A percentile compares a stretch with the other conserved stretches of the same genome.
Evolutionary conservation across 2,888 invertebrate genomes (phyloP).

Genomic region (Tenodera sinensis): DNA sequence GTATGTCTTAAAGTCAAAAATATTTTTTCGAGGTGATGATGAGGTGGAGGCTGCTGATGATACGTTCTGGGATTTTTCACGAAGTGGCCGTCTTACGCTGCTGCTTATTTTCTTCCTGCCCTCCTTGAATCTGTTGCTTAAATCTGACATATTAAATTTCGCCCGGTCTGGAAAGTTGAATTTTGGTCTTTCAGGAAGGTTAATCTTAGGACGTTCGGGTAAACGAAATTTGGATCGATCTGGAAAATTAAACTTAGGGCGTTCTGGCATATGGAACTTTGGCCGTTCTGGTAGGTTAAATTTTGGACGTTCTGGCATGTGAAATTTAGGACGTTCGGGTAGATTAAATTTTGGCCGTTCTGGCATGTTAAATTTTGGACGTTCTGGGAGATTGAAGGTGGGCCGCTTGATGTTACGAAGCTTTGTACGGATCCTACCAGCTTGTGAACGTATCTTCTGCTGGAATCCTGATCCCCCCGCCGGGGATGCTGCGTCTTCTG

Average conservation of each 20-base stretch:
- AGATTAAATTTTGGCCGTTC: slow-evolving; percentile 58
- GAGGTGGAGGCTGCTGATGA: slow-evolving; percentile 44
- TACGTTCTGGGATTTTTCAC: slow-evolving; percentile 24
- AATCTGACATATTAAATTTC: slow-evolving; percentile 19
- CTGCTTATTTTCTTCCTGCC: slow-evolving; percentile 12
- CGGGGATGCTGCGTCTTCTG: slow-evolving; percentile 50
- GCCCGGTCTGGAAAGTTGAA: slow-evolving; percentile 46
- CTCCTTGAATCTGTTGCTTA: not conserved
- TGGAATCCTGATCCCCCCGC: slow-evolving; percentile 46
- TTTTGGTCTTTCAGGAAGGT: slow-evolving; percentile 57
- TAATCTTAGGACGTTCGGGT: slow-evolving; percentile 53
- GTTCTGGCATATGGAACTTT: slow-evolving; percentile 60
- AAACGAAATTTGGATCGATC: slow-evolving; percentile 39
- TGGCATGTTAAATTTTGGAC: slow-evolving; percentile 52
- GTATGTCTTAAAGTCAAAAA: slow-evolving; percentile 73
- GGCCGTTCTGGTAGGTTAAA: slow-evolving; percentile 56
- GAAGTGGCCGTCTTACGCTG: slow-evolving; percentile 29
- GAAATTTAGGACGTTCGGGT: slow-evolving; percentile 59
- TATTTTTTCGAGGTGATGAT: slow-evolving; percentile 52
- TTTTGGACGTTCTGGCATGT: slow-evolving; percentile 51
- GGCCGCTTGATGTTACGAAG: slow-evolving; percentile 59
- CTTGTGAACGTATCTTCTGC: slow-evolving; percentile 65
- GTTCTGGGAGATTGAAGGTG: slow-evolving; percentile 47
- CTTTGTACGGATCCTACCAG: slow-evolving; percentile 67
- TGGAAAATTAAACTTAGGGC: slow-evolving; percentile 50